Evolutionary conservation across 1,140 invertebrate genomes (phyloP).

Genomic region (Drosophila parvula): DNA sequence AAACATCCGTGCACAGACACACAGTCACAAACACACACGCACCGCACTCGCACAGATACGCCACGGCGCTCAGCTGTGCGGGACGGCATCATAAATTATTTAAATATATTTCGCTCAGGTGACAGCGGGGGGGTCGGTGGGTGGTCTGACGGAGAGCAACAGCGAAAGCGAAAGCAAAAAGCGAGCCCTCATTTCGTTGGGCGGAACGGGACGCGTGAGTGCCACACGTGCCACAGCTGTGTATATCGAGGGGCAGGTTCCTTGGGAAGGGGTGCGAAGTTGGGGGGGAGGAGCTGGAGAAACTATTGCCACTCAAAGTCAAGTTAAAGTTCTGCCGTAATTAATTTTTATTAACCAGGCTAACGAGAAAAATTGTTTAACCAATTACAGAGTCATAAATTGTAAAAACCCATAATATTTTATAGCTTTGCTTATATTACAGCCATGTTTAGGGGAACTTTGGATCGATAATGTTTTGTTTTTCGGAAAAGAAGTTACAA

Average conservation of each 20-base stretch:
- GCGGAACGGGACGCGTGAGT: conserved; percentile 51
- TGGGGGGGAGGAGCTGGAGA: background rate
- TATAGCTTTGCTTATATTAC: background rate
- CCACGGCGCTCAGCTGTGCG: conserved; percentile 57
- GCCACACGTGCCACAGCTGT: conserved; percentile 58
- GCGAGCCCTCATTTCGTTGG: conserved; percentile 43
- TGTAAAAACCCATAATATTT: conserved; percentile 1
- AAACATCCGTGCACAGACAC: conserved; percentile 22
- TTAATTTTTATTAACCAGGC: conserved; percentile 27
- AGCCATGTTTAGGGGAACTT: no score
- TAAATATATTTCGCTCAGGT: conserved; percentile 67
- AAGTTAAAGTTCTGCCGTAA: conserved; percentile 38
- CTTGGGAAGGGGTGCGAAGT: background rate
- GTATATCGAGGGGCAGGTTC: conserved; percentile 1
- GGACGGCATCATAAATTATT: conserved; percentile 75
- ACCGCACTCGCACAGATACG: conserved; percentile 13
- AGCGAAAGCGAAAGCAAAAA: conserved; percentile 46
- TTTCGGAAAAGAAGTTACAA: background rate
- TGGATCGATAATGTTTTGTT: no score
- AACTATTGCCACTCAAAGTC: conserved; percentile 31
- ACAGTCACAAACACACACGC: conserved; percentile 5
- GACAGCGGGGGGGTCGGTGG: conserved; percentile 33
- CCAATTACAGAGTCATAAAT: conserved; percentile 9
- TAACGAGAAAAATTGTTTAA: conserved; percentile 12
- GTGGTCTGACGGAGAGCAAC: conserved; percentile 24